phyloP scores from a whole-genome alignment of 37 sponge, comb jelly and placozoan genomes.

The Trichoplax adhaerens region DNA sequence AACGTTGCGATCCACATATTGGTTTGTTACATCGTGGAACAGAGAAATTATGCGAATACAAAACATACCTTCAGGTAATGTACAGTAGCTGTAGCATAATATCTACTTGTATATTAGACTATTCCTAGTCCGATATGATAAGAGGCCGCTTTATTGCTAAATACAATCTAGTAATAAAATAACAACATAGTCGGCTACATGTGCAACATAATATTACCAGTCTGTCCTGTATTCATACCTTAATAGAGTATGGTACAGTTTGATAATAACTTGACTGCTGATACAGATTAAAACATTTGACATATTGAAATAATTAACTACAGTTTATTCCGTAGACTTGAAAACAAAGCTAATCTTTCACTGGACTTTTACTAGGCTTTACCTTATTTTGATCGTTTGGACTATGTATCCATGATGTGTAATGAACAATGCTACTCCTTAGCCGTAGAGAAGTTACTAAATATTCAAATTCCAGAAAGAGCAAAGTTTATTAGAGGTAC shows the following conservation, averaged over 20 bases:
- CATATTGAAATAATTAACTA: background rate
- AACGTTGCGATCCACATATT: conserved; percentile 84
- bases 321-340: background rate
- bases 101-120: too few relatives aligned
- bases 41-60: conserved; percentile 97
- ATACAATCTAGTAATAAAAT: too few relatives aligned
- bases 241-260: too few relatives aligned
- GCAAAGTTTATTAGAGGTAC: conserved; percentile 78
- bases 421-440: conserved; percentile 90
- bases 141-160: too few relatives aligned
- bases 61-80: conserved; percentile 78
- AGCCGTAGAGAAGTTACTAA: conserved; percentile 77
- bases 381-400: conserved; percentile 94
- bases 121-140: too few relatives aligned
- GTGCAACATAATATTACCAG: too few relatives aligned
- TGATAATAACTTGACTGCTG: too few relatives aligned
- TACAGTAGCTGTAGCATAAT: too few relatives aligned
- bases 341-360: background rate
- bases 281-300: background rate
- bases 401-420: conserved; percentile 99
- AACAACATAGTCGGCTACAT: too few relatives aligned
- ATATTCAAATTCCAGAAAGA: conserved; percentile 64
- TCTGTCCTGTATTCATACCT: too few relatives aligned
- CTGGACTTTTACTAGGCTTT: conserved; percentile 39
- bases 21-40: conserved; percentile 94